phyloP scores from a whole-genome alignment of 2,113 vertebrate species.

The Neodontobutis hainanensis region DNA sequence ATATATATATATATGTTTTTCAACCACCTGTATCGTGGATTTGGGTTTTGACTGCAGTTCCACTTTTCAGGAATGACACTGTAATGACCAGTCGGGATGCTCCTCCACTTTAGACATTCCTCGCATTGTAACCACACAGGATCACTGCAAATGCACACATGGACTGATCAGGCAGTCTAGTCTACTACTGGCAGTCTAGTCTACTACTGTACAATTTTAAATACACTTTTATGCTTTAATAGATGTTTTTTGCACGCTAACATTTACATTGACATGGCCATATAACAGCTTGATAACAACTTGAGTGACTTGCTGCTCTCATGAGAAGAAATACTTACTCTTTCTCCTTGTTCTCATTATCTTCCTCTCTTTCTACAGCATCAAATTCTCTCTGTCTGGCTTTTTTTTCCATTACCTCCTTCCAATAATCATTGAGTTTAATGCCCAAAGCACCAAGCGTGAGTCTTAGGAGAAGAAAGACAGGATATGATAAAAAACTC shows the following conservation, averaged over 20 bases:
- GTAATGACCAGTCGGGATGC: slow-evolving; percentile 69
- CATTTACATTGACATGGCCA: no score
- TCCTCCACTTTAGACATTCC: slow-evolving; percentile 85
- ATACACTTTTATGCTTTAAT: no score
- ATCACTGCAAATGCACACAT: slow-evolving; percentile 51
- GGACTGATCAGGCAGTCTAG: slow-evolving; percentile 1
- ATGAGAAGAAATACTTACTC: slow-evolving; percentile 49
- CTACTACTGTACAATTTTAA: no score
- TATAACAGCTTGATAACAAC: no score
- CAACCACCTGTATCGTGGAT: slow-evolving; percentile 74
- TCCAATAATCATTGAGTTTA: slow-evolving; percentile 85
- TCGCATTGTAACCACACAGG: slow-evolving; percentile 82
- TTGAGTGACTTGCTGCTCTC: neutral
- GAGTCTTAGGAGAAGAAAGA: slow-evolving; percentile 62
- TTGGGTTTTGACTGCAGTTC: slow-evolving; percentile 80
- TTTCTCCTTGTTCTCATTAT: slow-evolving; percentile 16
- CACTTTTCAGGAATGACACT: slow-evolving; percentile 74
- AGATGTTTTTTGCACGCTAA: no score
- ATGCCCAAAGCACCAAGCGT: slow-evolving; percentile 79
- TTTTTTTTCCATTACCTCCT: slow-evolving; percentile 75
- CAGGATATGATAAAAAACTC: neutral
- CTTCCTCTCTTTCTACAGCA: slow-evolving; percentile 46
- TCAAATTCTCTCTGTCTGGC: slow-evolving; percentile 67
- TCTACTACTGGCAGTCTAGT: neutral
- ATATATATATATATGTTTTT: no score